phyloP scores from a whole-genome alignment of 2,113 vertebrate genomes.

The Laticauda laticaudata region DNA sequence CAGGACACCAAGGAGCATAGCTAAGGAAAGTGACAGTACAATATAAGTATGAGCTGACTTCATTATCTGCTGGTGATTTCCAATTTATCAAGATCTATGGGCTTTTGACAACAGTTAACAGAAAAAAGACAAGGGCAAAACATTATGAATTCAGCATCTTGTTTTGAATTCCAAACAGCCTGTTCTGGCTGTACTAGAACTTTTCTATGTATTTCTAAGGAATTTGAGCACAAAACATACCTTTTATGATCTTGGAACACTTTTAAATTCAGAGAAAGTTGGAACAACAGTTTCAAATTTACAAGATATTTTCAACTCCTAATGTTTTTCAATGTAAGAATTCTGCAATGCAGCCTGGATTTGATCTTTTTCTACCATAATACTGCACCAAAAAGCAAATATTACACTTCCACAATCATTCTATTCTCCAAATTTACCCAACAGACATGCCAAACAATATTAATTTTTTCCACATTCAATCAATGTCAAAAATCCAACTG shows the following conservation, averaged over 20 bases:
- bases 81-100: background rate
- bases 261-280: background rate
- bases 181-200: background rate
- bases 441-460: background rate
- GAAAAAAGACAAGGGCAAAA: background rate
- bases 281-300: background rate
- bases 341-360: background rate
- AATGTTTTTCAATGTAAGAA: background rate
- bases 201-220: background rate
- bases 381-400: background rate
- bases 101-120: background rate
- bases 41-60: background rate
- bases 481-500: background rate
- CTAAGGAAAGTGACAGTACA: conserved; percentile 54
- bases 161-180: background rate
- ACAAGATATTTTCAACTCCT: background rate
- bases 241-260: background rate
- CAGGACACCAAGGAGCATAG: conserved; percentile 87
- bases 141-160: background rate
- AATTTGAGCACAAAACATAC: background rate
- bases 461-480: background rate
- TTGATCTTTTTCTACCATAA: background rate
- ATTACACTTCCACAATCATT: background rate
- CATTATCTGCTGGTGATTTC: background rate
- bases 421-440: background rate